phyloP scores from a whole-genome alignment of 2,113 vertebrate species.

The Oryzias woworae region DNA sequence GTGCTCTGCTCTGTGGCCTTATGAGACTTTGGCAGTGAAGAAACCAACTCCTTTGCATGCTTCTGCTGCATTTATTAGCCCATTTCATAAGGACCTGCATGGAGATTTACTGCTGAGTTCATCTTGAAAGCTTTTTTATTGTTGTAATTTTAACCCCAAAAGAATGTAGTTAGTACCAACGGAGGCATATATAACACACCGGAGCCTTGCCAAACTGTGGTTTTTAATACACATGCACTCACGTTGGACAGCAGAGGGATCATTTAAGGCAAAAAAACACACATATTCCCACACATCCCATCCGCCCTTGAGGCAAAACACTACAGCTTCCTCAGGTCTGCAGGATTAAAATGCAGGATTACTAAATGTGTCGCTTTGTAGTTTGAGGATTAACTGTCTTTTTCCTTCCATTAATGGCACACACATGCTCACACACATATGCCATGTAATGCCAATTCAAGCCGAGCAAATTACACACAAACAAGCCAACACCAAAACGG shows the following conservation, averaged over 20 bases:
- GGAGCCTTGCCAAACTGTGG: constrained; percentile 33
- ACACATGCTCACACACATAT: constrained; percentile 3
- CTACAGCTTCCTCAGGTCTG: constrained; percentile 42
- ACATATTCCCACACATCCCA: constrained; percentile 15
- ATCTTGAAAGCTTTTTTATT: constrained; percentile 80
- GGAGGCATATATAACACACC: constrained; percentile 54
- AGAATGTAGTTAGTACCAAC: constrained; percentile 58
- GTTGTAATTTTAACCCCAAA: constrained; percentile 74
- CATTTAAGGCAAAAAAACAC: constrained; percentile 24
- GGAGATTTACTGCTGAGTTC: constrained; percentile 71
- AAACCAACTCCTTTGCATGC: constrained; percentile 51
- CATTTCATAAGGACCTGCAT: constrained; percentile 51
- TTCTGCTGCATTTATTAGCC: constrained; percentile 65
- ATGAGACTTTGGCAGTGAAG: constrained; percentile 38
- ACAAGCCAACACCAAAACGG: constrained; percentile 20
- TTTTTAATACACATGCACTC: constrained; percentile 42
- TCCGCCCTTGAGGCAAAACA: constrained; percentile 36
- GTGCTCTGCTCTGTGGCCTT: constrained; percentile 46
- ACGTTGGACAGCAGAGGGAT: constrained; percentile 17
- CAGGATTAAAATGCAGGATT: constrained; percentile 53
- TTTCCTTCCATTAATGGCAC: constrained; percentile 32
- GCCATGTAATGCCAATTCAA: constrained; percentile 9
- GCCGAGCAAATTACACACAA: constrained; percentile 12
- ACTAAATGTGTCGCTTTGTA: constrained; percentile 53
- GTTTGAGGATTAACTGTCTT: constrained; percentile 50